Evolutionary conservation across 2,888 invertebrate genomes (phyloP).

Genomic region (Ernsta delagoae): DNA sequence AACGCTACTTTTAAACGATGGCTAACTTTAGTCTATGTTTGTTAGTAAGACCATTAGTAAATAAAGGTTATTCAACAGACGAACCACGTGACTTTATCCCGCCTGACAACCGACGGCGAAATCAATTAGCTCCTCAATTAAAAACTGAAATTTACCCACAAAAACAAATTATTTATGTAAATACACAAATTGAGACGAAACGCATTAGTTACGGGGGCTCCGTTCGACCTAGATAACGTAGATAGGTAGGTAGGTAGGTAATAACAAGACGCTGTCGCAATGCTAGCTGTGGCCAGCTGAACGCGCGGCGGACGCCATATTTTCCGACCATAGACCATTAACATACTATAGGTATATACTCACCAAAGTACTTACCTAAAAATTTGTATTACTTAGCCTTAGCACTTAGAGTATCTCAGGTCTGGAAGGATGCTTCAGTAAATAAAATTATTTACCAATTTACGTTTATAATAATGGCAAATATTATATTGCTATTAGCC

Average conservation of each 20-base stretch:
- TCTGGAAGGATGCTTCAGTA: no score
- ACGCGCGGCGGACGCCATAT: background rate
- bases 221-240: conserved; percentile 43
- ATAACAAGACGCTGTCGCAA: conserved; percentile 16
- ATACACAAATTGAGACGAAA: conserved; percentile 28
- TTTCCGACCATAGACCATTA: background rate
- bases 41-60: no score
- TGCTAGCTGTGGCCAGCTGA: background rate
- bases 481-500: no score
- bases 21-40: no score
- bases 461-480: no score
- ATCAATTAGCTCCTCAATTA: background rate
- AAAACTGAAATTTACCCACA: background rate
- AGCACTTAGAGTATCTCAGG: no score
- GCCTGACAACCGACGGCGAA: background rate
- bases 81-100: background rate
- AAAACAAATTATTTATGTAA: conserved; percentile 15
- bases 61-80: no score
- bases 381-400: no score
- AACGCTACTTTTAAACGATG: no score
- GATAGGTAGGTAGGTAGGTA: conserved; percentile 22
- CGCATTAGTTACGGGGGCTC: conserved; percentile 33
- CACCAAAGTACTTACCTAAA: no score
- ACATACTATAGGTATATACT: background rate
- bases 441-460: no score